These are phyloP conservation scores for Mellilla xanthometata DNA, from an alignment of 2,888 invertebrate genomes.

Conservation along the genomic window DNA sequence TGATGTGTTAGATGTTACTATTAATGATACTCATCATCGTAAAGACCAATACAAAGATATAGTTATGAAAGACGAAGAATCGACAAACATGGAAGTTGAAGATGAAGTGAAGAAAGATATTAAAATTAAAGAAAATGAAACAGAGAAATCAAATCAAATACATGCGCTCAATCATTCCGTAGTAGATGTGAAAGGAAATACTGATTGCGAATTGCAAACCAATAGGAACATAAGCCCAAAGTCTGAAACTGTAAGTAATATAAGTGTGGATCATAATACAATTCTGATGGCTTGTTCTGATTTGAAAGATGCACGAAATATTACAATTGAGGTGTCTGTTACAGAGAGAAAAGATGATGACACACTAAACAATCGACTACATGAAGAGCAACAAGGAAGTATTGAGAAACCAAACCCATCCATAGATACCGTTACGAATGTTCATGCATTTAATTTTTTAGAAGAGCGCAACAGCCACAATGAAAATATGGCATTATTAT, in stretches of 20 bases:
- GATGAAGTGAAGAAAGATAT: constrained; percentile 12
- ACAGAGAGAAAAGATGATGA: constrained; percentile 26
- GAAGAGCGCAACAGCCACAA: constrained; percentile 1
- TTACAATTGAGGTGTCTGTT: constrained; percentile 24
- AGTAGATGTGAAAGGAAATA: constrained; percentile 2
- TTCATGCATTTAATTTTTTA: constrained; percentile 5
- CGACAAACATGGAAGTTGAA: too few species aligned
- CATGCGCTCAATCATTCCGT: background rate
- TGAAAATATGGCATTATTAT: constrained; percentile 5
- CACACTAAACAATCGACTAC: constrained; percentile 11
- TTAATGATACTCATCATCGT: too few species aligned
- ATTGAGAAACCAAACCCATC: background rate
- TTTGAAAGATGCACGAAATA: constrained; percentile 15
- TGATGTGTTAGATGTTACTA: too few species aligned
- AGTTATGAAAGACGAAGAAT: too few species aligned
- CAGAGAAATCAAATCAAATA: background rate
- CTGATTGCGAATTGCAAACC: background rate
- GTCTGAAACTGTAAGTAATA: constrained; percentile 20
- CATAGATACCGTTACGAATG: background rate
- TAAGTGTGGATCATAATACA: constrained; percentile 10
- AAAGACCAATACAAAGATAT: too few species aligned
- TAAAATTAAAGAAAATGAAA: background rate
- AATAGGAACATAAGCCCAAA: constrained; percentile 2
- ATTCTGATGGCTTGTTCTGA: constrained; percentile 7
- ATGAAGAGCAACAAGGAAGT: constrained; percentile 5